Conservation (phyloP, 2,888 invertebrate genomes). For the Isotomurus palustris region DNA sequence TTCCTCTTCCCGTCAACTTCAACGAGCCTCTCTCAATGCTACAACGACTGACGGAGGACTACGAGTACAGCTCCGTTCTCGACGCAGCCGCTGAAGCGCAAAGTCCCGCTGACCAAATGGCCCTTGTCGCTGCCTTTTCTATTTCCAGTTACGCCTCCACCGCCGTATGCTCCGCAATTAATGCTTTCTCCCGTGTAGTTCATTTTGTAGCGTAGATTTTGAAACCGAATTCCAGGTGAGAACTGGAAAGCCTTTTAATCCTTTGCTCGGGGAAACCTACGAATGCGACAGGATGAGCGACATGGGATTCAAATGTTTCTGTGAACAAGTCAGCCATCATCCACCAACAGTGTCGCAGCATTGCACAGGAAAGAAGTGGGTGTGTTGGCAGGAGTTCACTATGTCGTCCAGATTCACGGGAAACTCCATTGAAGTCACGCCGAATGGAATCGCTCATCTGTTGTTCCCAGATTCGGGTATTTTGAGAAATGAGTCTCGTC, state of each 20-base stretch:
- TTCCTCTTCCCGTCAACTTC: slow-evolving; percentile 98
- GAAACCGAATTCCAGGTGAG: slow-evolving; percentile 51
- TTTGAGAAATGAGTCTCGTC: slow-evolving; percentile 2
- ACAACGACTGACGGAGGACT: slow-evolving; percentile 95
- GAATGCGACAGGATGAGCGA: slow-evolving; percentile 95
- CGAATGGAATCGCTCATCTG: slow-evolving; percentile 60
- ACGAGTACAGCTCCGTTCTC: slow-evolving; percentile 87
- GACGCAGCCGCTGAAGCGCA: slow-evolving; percentile 77
- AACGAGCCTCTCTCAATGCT: slow-evolving; percentile 98
- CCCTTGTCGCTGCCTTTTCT: slow-evolving; percentile 94
- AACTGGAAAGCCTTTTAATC: slow-evolving; percentile 97
- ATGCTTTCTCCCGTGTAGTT: too few relatives aligned
- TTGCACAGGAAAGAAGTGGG: slow-evolving; percentile 78
- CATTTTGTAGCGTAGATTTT: not conserved
- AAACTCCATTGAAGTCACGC: slow-evolving; percentile 83
- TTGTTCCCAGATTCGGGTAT: slow-evolving; percentile 53
- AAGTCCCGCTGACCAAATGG: slow-evolving; percentile 87
- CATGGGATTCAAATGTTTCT: slow-evolving; percentile 87
- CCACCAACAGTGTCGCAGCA: slow-evolving; percentile 95
- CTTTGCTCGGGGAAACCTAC: slow-evolving; percentile 89
- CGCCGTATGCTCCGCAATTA: slow-evolving; percentile 50
- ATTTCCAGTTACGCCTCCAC: slow-evolving; percentile 83
- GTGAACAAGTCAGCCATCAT: slow-evolving; percentile 98
- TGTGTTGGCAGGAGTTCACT: slow-evolving; percentile 97
- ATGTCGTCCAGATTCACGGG: slow-evolving; percentile 99